Evolutionary conservation across 2,113 vertebrate genomes (phyloP).

Genomic region (Oophaga pumilio): DNA sequence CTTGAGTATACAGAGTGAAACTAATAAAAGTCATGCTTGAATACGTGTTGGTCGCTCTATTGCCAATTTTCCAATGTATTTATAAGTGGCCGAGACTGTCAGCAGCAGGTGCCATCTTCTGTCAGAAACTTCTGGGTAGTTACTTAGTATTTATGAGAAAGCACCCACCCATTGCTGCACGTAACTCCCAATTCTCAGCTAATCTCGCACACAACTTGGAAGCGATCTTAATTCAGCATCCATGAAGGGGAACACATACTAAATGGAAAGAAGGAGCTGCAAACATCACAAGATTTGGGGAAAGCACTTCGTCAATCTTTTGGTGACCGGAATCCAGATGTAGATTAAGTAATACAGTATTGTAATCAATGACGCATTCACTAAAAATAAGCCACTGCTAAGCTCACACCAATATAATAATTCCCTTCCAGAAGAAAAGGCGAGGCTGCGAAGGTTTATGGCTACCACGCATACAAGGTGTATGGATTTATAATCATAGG

Average conservation of each 20-base stretch:
- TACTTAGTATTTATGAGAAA: conserved; percentile 38
- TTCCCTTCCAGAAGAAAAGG: not conserved
- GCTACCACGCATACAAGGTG: not conserved
- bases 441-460: conserved; percentile 12
- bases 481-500: not conserved
- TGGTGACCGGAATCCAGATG: not conserved
- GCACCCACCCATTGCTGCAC: conserved; percentile 32
- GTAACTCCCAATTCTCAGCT: conserved; percentile 28
- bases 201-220: conserved; percentile 10
- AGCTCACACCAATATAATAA: not conserved
- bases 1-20: conserved; percentile 11
- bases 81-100: conserved; percentile 17
- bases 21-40: conserved; percentile 35
- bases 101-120: conserved; percentile 30
- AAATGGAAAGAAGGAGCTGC: not conserved
- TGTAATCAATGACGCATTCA: not conserved
- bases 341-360: not conserved
- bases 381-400: not conserved
- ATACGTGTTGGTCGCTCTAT: not conserved
- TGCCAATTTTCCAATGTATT: conserved; percentile 41
- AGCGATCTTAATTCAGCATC: not conserved
- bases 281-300: not conserved
- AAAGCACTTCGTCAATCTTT: too few relatives aligned
- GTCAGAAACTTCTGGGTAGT: conserved; percentile 30
- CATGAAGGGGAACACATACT: not conserved